Percentiles rank a stretch among this genome's conserved stretches.
Evolutionary conservation across 2,888 invertebrate genomes (phyloP).

Genomic region (Acleris sparsana): DNA sequence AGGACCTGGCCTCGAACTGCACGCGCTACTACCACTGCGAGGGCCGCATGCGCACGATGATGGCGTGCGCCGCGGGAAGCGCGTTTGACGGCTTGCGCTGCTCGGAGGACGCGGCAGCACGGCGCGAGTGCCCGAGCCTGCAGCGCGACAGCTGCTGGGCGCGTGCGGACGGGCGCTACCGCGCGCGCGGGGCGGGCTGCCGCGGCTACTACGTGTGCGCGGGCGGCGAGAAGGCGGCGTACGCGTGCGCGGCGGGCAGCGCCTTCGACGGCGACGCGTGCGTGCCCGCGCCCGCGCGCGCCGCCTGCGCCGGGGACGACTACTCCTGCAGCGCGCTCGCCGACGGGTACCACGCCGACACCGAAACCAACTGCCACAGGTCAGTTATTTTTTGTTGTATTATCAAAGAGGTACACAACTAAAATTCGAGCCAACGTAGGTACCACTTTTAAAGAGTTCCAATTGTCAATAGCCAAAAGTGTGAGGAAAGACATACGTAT

Average conservation of each 20-base stretch:
- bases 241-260: slow-evolving; percentile 79
- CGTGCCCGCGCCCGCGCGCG: slow-evolving; percentile 58
- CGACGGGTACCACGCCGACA: slow-evolving; percentile 84
- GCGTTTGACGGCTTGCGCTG: slow-evolving; percentile 78
- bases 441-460: too few species aligned
- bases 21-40: slow-evolving; percentile 80
- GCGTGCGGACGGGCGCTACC: slow-evolving; percentile 82
- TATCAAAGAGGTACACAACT: neutral
- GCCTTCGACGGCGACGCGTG: slow-evolving; percentile 84
- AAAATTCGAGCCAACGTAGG: too few species aligned
- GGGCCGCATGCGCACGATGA: slow-evolving; percentile 63
- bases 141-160: slow-evolving; percentile 79
- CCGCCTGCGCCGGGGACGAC: slow-evolving; percentile 66
- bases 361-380: slow-evolving; percentile 80
- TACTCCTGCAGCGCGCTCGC: slow-evolving; percentile 75
- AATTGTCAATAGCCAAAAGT: too few species aligned
- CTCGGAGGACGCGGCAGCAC: slow-evolving; percentile 49
- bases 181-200: slow-evolving; percentile 77
- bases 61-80: slow-evolving; percentile 67
- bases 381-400: slow-evolving; percentile 39
- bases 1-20: slow-evolving; percentile 78
- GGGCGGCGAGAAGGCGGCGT: slow-evolving; percentile 81
- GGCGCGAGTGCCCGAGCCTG: slow-evolving; percentile 74
- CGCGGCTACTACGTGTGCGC: slow-evolving; percentile 84
- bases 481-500: too few species aligned